Conservation (phyloP, 2,113 vertebrate genomes). For the Dolichallabes microphthalmus region DNA sequence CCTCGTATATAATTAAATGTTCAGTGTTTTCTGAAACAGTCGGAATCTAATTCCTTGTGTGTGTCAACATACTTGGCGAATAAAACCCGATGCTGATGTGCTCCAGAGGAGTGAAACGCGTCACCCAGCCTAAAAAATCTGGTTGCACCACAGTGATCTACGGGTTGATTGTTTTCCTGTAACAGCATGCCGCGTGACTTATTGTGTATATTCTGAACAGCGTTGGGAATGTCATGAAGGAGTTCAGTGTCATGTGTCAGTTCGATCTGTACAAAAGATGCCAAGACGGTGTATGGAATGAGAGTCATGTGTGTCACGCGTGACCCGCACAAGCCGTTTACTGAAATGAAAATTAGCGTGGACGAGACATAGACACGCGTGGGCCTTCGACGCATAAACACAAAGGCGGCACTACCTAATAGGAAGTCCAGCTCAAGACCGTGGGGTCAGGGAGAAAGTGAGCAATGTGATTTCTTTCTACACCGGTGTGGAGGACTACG, state of each 20-base stretch:
- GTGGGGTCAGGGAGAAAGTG: neutral
- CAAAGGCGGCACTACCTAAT: neutral
- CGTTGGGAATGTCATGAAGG: too few relatives aligned
- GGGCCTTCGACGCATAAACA: neutral
- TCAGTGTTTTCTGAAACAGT: too few relatives aligned
- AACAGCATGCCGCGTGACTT: neutral
- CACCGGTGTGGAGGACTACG: constrained; percentile 7
- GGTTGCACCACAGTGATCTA: neutral
- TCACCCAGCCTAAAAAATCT: too few relatives aligned
- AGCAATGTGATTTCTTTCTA: neutral
- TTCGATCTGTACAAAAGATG: neutral
- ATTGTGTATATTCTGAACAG: neutral
- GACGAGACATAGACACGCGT: neutral
- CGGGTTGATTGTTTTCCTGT: neutral
- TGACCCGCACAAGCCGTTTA: neutral
- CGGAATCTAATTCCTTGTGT: too few relatives aligned
- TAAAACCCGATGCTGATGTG: neutral
- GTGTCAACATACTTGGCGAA: too few relatives aligned
- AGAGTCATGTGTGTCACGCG: neutral
- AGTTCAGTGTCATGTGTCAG: too few relatives aligned
- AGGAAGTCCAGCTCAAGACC: neutral
- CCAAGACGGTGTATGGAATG: neutral
- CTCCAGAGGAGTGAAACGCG: neutral
- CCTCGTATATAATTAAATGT: too few relatives aligned
- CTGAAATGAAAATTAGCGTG: neutral